A percentile compares a stretch with the other conserved stretches of the same genome.
Conservation (phyloP, 2,888 invertebrate genomes). For the Blastobasis adustella region DNA sequence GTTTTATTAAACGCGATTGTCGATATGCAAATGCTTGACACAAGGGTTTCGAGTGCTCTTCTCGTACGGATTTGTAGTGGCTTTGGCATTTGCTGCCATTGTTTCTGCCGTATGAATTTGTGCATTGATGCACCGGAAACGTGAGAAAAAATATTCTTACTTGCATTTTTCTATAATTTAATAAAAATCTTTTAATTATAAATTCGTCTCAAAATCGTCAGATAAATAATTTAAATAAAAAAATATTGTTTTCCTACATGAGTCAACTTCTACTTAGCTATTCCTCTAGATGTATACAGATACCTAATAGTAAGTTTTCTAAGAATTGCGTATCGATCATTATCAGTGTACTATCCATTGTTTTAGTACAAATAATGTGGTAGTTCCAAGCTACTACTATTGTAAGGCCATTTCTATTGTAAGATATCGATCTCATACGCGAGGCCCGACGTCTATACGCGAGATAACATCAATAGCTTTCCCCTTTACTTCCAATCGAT, state of each 20-base stretch:
- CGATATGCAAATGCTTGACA: constrained; percentile 66
- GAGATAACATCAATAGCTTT: constrained; percentile 19
- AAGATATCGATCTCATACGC: too few relatives aligned
- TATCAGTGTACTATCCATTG: too few relatives aligned
- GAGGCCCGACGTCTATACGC: constrained; percentile 10
- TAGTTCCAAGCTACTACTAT: too few relatives aligned
- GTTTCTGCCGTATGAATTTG: constrained; percentile 35
- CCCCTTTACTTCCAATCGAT: constrained; percentile 27
- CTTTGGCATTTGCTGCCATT: constrained; percentile 54
- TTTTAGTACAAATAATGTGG: too few relatives aligned
- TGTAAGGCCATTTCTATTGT: too few relatives aligned
- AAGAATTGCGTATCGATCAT: too few relatives aligned
- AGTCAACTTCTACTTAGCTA: too few relatives aligned
- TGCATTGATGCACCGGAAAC: constrained; percentile 4
- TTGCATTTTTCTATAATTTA: too few relatives aligned
- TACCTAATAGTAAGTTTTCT: too few relatives aligned
- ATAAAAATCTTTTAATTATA: too few relatives aligned
- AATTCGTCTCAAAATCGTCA: constrained; percentile 29
- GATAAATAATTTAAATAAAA: too few relatives aligned
- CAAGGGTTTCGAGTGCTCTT: constrained; percentile 46
- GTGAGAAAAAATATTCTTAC: constrained; percentile 1
- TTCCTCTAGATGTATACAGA: too few relatives aligned
- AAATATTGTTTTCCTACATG: constrained; percentile 7
- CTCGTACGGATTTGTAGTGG: constrained; percentile 27
- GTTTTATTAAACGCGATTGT: constrained; percentile 15